Base-by-base conservation (phyloP, 2,113 vertebrate genomes). In the Eira barbara region DNA sequence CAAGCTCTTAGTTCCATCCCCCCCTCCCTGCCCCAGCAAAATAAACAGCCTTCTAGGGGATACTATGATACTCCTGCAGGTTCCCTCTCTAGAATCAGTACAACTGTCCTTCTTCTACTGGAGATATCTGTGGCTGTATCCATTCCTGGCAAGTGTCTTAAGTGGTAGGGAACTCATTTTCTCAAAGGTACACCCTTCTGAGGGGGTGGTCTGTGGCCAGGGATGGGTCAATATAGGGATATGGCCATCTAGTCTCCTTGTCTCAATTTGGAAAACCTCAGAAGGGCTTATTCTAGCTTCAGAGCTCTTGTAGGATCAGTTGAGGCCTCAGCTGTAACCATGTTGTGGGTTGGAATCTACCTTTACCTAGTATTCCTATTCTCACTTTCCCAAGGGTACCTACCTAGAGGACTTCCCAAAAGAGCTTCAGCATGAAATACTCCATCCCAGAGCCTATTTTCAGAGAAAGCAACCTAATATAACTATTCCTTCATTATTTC, bases 201-300 rank as follows among this genome's bases (percentile, higher is more conserved):
- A 39, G 36, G 20, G 4, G 14, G 14, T 0, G 8, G 15, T 8
- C 34, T 78, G 21, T 71, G 47, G 6, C 7, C 2, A 69, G 10
- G 14, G 34, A 69, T 0, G 21, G 9, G 15, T 27, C 49, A 7
- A 45, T n/a, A 45, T 47, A 0, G 9, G 57, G 9, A 57, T 14
- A 29, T 0, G 65, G 29, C 59, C 4, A 3, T 45, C 34, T 29
- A n/a, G 25, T 57, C 14, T 1, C 1, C 36, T 86, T 15, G 0
- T 76, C 23, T 88, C 49, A 78, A 39, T 25, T 82, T 74, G 34
- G 12, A 39, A 69, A 2, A 7, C 47, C 6, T 69, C 31, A 61
- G 25, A 89, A 88, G 39, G 27, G 27, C 4, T 61, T 12, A 39
- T 61, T 89, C 11, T 57, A 78, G 17, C 7, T 76, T 61, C 74